These are phyloP conservation scores for Helicolenus hilgendorfi DNA, from an alignment of 2,797 vertebrate species.

Conservation along the genomic window DNA sequence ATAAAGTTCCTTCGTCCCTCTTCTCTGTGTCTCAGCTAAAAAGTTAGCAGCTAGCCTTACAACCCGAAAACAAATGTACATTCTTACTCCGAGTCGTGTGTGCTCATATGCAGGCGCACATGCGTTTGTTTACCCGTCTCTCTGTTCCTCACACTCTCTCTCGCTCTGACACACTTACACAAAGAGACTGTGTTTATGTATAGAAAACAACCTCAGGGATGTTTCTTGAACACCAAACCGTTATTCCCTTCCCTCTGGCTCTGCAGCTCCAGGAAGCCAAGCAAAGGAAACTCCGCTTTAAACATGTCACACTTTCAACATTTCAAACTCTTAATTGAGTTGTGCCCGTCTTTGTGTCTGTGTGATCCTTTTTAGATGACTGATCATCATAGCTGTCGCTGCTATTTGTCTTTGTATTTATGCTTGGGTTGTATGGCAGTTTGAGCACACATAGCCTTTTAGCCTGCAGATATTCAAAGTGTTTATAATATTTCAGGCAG, in stretches of 20 bases:
- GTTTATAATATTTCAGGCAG: background rate
- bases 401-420: background rate
- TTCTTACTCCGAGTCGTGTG: background rate
- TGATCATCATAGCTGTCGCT: constrained; percentile 15
- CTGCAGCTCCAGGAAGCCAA: constrained; percentile 38
- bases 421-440: background rate
- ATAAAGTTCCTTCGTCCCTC: background rate
- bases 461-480: background rate
- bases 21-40: background rate
- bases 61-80: background rate
- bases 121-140: background rate
- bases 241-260: constrained; percentile 45
- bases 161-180: constrained; percentile 32
- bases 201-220: constrained; percentile 70
- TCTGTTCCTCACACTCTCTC: background rate
- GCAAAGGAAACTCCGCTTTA: constrained; percentile 52
- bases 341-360: constrained; percentile 12
- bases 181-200: constrained; percentile 49
- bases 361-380: constrained; percentile 26
- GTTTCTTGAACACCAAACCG: constrained; percentile 59
- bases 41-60: background rate
- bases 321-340: constrained; percentile 54
- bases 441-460: background rate
- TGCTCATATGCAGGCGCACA: background rate
- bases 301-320: constrained; percentile 43